A percentile compares a stretch with the other conserved stretches of the same genome.
Evolutionary conservation across 2,113 vertebrate genomes (phyloP).

Genomic region (Corythornis madagascariensis): DNA sequence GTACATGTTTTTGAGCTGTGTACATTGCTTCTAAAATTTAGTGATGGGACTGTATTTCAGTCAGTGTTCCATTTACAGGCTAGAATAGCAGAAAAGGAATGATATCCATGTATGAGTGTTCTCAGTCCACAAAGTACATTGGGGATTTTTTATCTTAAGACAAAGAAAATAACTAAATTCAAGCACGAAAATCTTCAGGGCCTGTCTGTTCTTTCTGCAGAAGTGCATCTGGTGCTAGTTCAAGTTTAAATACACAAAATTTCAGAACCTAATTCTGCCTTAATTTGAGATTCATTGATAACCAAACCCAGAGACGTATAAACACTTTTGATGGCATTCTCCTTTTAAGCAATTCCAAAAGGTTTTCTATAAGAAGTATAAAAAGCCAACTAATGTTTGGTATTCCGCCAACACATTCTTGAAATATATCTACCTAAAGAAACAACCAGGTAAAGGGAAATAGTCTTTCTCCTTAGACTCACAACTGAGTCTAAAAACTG

Average conservation of each 20-base stretch:
- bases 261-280: neutral
- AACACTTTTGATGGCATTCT: neutral
- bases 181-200: neutral
- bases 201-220: neutral
- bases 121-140: neutral
- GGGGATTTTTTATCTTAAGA: accelerated
- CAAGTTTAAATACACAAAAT: neutral
- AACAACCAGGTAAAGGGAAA: neutral
- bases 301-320: neutral
- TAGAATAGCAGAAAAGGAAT: neutral
- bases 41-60: neutral
- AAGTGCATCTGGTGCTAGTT: neutral
- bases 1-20: neutral
- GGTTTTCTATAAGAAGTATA: neutral
- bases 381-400: neutral
- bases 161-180: constrained; percentile 7
- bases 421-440: neutral
- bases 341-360: constrained; percentile 33
- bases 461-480: neutral
- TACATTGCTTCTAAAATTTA: neutral
- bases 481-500: neutral
- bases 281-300: constrained; percentile 29
- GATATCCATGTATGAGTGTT: neutral
- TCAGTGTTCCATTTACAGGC: neutral
- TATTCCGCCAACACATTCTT: neutral